These are phyloP conservation scores for Danaus chrysippus DNA, from an alignment of 2,888 invertebrate species.

Conservation along the genomic window DNA sequence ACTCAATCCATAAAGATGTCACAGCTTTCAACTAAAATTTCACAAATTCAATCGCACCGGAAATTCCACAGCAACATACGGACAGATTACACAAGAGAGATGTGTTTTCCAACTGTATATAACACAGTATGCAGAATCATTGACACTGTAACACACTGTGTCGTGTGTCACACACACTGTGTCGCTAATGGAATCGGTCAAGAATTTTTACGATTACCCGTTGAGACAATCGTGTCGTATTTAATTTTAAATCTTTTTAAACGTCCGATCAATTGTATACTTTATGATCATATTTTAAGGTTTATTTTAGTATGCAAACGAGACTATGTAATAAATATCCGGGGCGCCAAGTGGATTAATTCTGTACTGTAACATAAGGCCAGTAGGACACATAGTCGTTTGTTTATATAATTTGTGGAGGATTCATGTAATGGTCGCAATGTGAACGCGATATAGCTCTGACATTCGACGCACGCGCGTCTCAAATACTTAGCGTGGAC, in stretches of 20 bases:
- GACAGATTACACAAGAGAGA: too few species aligned
- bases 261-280: conserved; percentile 1
- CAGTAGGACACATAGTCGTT: conserved; percentile 8
- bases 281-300: neutral
- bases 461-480: conserved; percentile 42
- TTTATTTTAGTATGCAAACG: neutral
- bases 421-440: conserved; percentile 28
- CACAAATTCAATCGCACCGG: too few species aligned
- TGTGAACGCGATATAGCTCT: conserved; percentile 32
- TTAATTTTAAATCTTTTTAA: conserved; percentile 49
- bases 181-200: conserved; percentile 41
- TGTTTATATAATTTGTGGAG: conserved; percentile 25
- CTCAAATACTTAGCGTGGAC: conserved; percentile 47
- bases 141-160: conserved; percentile 15
- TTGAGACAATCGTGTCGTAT: conserved; percentile 53
- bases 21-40: too few species aligned
- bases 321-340: neutral
- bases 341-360: neutral
- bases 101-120: too few species aligned
- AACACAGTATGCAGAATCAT: neutral
- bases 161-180: conserved; percentile 13
- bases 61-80: too few species aligned
- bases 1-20: too few species aligned
- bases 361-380: neutral
- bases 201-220: conserved; percentile 62